Evolutionary conservation across 2,797 vertebrate species (phyloP).

Genomic region (Lacerta bilineata): DNA sequence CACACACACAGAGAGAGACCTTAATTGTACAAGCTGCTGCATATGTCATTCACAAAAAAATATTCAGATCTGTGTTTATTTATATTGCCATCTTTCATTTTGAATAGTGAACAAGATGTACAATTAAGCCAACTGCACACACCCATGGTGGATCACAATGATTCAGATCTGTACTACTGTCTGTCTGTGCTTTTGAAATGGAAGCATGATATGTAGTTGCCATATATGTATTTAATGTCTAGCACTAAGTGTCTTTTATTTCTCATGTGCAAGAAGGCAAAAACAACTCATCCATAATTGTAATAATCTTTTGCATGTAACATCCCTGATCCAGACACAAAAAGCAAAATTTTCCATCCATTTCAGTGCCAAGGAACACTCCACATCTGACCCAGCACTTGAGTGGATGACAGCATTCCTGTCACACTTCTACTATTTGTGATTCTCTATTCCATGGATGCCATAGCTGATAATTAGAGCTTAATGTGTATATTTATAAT

Average conservation of each 20-base stretch:
- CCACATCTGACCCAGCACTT: not conserved
- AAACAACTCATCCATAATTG: not conserved
- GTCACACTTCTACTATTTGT: not conserved
- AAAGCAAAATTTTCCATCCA: not conserved
- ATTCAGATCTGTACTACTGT: not conserved
- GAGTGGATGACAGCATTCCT: not conserved
- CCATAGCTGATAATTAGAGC: not conserved
- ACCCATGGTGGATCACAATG: not conserved
- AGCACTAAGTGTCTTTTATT: not conserved
- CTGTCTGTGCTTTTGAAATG: not conserved
- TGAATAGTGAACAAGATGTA: not conserved
- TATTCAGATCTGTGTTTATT: not conserved
- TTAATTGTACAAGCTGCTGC: not conserved
- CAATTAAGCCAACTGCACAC: not conserved
- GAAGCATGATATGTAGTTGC: not conserved
- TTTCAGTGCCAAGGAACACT: not conserved
- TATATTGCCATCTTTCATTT: not conserved
- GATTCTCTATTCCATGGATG: not conserved
- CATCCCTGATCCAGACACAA: not conserved
- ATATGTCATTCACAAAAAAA: not conserved
- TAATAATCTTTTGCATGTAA: not conserved
- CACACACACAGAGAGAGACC: too few relatives aligned
- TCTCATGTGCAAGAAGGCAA: not conserved
- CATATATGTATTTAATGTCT: not conserved
- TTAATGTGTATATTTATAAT: conserved; percentile 16